phyloP scores from a whole-genome alignment of 1,140 invertebrate species.

The Teleopsis dalmanni region DNA sequence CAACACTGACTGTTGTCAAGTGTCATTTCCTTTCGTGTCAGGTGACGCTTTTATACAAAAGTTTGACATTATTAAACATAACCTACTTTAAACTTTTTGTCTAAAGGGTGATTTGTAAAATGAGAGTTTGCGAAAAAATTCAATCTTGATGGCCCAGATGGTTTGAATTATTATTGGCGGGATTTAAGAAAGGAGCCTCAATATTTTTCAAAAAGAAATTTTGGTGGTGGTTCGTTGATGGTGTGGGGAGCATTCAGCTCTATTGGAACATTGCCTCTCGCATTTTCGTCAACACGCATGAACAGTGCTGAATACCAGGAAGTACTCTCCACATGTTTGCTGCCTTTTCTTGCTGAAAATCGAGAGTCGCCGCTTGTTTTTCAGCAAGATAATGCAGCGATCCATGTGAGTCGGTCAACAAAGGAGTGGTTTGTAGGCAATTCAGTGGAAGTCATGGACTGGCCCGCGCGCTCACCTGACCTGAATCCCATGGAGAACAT shows the following conservation, averaged over 20 bases:
- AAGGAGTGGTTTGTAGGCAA: background rate
- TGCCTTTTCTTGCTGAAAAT: too few relatives aligned
- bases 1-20: too few relatives aligned
- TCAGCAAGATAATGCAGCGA: constrained; percentile 13
- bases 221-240: constrained; percentile 8
- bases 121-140: constrained; percentile 16
- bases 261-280: constrained; percentile 3
- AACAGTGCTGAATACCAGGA: too few relatives aligned
- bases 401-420: constrained; percentile 3
- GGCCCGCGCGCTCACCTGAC: constrained; percentile 10
- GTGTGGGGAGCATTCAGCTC: constrained; percentile 10
- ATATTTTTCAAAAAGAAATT: background rate
- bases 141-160: constrained; percentile 20
- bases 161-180: constrained; percentile 15
- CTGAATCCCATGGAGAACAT: constrained; percentile 19
- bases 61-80: too few relatives aligned
- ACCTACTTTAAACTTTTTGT: too few relatives aligned
- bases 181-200: constrained; percentile 12
- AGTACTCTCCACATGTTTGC: too few relatives aligned
- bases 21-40: too few relatives aligned
- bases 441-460: constrained; percentile 6
- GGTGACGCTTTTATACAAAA: too few relatives aligned
- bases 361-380: too few relatives aligned
- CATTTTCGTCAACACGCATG: background rate
- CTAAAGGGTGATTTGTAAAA: too few relatives aligned